Evolutionary conservation across 2,113 vertebrate genomes (phyloP).

Genomic region (Tachycineta bicolor): DNA sequence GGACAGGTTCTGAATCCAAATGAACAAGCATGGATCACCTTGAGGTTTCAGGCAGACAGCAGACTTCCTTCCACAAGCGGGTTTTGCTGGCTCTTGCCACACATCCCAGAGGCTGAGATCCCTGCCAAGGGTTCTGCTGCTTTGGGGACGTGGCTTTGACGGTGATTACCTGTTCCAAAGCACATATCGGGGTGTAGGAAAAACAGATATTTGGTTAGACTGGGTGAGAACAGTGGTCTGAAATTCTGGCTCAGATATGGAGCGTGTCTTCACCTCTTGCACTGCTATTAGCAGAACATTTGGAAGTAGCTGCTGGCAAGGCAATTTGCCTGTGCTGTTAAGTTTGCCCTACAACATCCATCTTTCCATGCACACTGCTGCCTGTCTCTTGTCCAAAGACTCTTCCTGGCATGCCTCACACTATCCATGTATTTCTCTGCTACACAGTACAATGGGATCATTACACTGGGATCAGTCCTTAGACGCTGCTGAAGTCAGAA

Average conservation of each 20-base stretch:
- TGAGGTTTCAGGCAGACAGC: background rate
- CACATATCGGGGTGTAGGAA: background rate
- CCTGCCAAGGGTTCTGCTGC: background rate
- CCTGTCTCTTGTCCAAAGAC: background rate
- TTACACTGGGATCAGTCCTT: background rate
- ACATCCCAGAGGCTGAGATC: background rate
- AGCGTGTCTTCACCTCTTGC: background rate
- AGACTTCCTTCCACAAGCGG: accelerated
- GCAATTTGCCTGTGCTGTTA: background rate
- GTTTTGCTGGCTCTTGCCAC: background rate
- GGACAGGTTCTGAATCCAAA: background rate
- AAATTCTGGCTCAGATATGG: background rate
- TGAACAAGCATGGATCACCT: background rate
- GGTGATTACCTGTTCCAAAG: background rate
- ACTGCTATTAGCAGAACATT: background rate
- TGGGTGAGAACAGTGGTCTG: background rate
- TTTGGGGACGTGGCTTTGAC: background rate
- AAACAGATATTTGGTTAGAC: background rate
- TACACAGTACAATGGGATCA: background rate
- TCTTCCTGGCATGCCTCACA: background rate
- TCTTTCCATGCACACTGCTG: background rate
- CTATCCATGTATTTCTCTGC: background rate
- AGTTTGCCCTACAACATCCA: background rate
- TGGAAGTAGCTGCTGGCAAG: background rate
- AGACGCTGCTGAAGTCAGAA: background rate